Conservation (phyloP, 2,797 vertebrate species). For the Neosilurus hyrtlii region DNA sequence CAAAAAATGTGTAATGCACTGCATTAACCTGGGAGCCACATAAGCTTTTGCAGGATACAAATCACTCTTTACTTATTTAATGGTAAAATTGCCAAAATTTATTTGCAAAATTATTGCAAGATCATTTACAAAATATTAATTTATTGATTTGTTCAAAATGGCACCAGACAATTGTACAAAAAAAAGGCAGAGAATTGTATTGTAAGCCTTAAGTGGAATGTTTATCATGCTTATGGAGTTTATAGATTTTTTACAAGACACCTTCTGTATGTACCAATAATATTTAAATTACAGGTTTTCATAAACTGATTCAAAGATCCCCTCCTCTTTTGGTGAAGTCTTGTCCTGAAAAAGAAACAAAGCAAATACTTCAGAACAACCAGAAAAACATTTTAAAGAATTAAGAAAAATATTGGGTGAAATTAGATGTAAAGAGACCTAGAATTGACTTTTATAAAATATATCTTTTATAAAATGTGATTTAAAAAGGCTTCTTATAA, state of each 20-base stretch:
- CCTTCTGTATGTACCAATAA: not conserved
- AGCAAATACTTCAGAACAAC: constrained; percentile 2
- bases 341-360: constrained; percentile 55
- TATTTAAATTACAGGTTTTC: constrained; percentile 69
- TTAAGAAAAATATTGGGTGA: not conserved
- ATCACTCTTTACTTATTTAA: not conserved
- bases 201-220: not conserved
- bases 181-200: no score
- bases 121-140: not conserved
- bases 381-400: not conserved
- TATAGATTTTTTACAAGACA: not conserved
- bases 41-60: not conserved
- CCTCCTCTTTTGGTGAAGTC: constrained; percentile 53
- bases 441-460: no score
- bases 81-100: not conserved
- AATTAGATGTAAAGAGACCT: not conserved
- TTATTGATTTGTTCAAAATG: not conserved
- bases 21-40: not conserved
- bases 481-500: not conserved
- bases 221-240: not conserved
- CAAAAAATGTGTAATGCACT: not conserved
- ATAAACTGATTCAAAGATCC: constrained; percentile 68
- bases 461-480: not conserved
- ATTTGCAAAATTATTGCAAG: not conserved
- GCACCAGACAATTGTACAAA: not conserved